phyloP scores from a whole-genome alignment of 2,888 invertebrate species.

The Morinoia aosen region DNA sequence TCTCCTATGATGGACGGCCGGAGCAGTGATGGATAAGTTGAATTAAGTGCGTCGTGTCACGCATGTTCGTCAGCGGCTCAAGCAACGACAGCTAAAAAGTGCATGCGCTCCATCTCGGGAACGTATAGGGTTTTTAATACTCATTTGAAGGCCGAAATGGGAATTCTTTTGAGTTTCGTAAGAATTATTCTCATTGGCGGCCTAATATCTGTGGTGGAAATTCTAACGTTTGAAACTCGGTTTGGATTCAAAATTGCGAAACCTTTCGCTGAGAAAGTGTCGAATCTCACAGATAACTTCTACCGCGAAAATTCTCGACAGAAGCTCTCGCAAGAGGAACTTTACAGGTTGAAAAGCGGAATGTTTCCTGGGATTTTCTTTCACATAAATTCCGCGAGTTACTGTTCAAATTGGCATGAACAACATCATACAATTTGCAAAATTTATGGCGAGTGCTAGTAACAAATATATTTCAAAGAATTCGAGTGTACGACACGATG shows the following conservation, averaged over 20 bases:
- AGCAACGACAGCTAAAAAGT: not conserved
- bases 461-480: too few species aligned
- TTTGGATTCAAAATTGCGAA: not conserved
- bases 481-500: too few species aligned
- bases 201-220: not conserved
- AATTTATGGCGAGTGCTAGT: too few species aligned
- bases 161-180: not conserved
- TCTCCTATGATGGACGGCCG: conserved; percentile 29
- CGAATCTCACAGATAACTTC: not conserved
- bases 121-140: not conserved
- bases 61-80: conserved; percentile 18
- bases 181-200: not conserved
- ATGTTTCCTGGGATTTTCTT: not conserved
- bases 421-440: too few species aligned
- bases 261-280: not conserved
- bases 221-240: not conserved
- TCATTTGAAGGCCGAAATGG: not conserved
- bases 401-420: too few species aligned
- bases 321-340: not conserved
- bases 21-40: conserved; percentile 37
- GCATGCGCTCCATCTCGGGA: not conserved
- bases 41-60: conserved; percentile 41
- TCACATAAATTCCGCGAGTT: too few species aligned
- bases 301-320: not conserved
- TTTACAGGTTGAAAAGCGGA: not conserved